Evolutionary conservation across 2,113 vertebrate genomes (phyloP).

Genomic region (Bothrops jararaca): DNA sequence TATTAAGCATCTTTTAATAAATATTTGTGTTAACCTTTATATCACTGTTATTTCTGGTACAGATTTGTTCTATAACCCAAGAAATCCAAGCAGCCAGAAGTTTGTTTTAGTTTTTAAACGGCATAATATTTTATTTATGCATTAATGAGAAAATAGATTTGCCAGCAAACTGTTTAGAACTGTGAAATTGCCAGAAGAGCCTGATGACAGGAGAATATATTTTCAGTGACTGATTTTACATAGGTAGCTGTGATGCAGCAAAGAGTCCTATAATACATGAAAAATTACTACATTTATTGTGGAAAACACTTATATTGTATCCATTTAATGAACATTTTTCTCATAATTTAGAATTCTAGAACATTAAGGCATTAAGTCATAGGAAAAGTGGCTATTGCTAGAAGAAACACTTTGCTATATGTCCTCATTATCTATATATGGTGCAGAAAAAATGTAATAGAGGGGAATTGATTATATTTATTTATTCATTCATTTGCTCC

Average conservation of each 20-base stretch:
- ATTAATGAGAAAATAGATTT: neutral
- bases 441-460: neutral
- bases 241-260: neutral
- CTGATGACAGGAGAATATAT: neutral
- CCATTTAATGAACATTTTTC: neutral
- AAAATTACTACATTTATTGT: neutral
- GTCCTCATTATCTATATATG: neutral
- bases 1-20: conserved; percentile 35
- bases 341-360: neutral
- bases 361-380: neutral
- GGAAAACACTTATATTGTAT: neutral
- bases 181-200: neutral
- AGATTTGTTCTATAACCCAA: neutral
- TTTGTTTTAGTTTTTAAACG: neutral
- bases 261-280: neutral
- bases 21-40: conserved; percentile 36
- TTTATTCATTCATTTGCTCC: neutral
- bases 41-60: conserved; percentile 5
- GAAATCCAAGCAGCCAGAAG: neutral
- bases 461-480: too few relatives aligned
- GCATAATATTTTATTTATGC: neutral
- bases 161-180: neutral
- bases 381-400: neutral
- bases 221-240: neutral
- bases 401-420: neutral